Evolutionary conservation across 1,140 invertebrate genomes (phyloP), one percentile per base, ranked within the genome.

Genomic region (Bombyx mandarina): DNA sequence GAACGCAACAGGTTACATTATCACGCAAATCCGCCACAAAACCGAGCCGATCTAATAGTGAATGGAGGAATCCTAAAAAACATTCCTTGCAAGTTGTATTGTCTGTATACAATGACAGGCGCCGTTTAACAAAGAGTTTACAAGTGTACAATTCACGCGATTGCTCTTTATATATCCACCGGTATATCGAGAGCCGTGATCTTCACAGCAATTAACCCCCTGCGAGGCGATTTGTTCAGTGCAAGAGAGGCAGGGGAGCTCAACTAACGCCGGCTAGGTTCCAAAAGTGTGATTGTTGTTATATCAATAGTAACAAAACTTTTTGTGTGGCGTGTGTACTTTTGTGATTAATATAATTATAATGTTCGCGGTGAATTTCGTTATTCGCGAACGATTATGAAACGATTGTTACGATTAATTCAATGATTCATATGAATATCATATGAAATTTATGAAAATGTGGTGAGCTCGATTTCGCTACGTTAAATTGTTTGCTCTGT

Each of bases 1-100:
- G 59, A 63, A 66, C 51, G 69, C 80, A 86, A 82, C 82, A 86
- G 81, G 80, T 86, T 75, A 77, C 65, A 77, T 77, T 77, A 77
- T 73, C 70, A 73, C 67, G 69, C 66, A 70, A 59, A 69, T 82
- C 76, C 67, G 69, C 73, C 63, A 72, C 75, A 80, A 77, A 81
- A 81, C 69, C 58, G 65, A 69, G 69, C 66, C 77, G 48, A 79
- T 82, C 79, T 79, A 79, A 81, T 68, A 71, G 73, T 71, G 79
- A 86, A 86, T 84, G 79, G 74, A 66, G 72, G 68, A 86, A 79
- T 84, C 73, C 80, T 83, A 86, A 86, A 86, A 86, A 86, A 79
- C 78, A 74, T 83, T 86, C 75, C 82, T 86, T 85, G 77, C 79
- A 86, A 82, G 79, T 82, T 81, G 77, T 77, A 86, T 86, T 86